phyloP scores from a whole-genome alignment of 2,888 invertebrate genomes.

The Sceliomorpha sp. region DNA sequence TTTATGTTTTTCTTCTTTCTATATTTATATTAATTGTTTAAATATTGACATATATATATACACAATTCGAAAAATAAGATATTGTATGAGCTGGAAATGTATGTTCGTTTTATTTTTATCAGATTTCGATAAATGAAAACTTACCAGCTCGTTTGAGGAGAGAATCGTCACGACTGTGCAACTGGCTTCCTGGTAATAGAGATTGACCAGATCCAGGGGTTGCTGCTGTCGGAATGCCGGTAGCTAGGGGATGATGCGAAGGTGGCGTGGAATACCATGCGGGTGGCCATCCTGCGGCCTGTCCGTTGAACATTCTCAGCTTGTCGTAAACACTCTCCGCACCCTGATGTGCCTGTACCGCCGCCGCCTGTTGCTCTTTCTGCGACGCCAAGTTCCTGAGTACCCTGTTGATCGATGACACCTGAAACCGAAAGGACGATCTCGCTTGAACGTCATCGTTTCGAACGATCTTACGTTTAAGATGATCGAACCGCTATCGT shows the following conservation, averaged over 20 bases:
- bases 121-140: too few species aligned
- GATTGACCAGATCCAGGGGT: constrained; percentile 77
- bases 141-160: constrained; percentile 76
- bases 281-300: constrained; percentile 89
- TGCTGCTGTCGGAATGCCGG: constrained; percentile 74
- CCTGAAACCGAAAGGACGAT: constrained; percentile 83
- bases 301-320: constrained; percentile 96
- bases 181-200: constrained; percentile 81
- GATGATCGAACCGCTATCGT: constrained; percentile 18
- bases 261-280: constrained; percentile 93
- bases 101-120: too few species aligned
- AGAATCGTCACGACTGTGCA: constrained; percentile 80
- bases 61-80: too few species aligned
- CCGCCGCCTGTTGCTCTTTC: constrained; percentile 94
- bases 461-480: constrained; percentile 14
- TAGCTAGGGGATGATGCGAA: constrained; percentile 83
- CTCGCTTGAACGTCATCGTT: constrained; percentile 25
- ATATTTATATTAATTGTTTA: too few species aligned
- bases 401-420: constrained; percentile 98
- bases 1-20: too few species aligned
- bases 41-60: too few species aligned
- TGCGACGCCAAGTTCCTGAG: constrained; percentile 97
- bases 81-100: too few species aligned
- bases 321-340: constrained; percentile 97
- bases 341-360: constrained; percentile 82